Evolutionary conservation across 1,140 invertebrate genomes (phyloP), one percentile per base, ranked within the genome.

Genomic region (Sitophilus oryzae): DNA sequence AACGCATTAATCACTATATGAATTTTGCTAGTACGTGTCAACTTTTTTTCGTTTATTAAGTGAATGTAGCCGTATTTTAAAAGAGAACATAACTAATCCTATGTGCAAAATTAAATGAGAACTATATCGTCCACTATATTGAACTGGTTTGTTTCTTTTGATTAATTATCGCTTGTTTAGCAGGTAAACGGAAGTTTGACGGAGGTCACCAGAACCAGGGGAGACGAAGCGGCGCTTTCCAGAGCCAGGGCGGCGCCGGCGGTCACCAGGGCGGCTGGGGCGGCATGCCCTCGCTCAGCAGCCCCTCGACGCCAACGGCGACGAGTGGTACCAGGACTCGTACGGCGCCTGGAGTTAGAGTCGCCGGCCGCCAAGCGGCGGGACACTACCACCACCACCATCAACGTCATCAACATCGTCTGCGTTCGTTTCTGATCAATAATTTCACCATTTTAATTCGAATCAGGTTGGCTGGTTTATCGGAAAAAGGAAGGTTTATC

Each of bases 121-220:
- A n/a, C n/a, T n/a, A n/a, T n/a, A n/a, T n/a, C n/a, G n/a, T n/a
- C n/a, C n/a, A n/a, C n/a, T n/a, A n/a, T n/a, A n/a, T n/a, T n/a
- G n/a, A n/a, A n/a, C n/a, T n/a, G n/a, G n/a, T n/a, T n/a, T n/a
- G n/a, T n/a, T n/a, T n/a, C n/a, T n/a, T n/a, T n/a, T n/a, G n/a
- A n/a, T n/a, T n/a, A n/a, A n/a, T n/a, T n/a, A n/a, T n/a, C n/a
- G n/a, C 34, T 58, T 47, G 58, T 57, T 55, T 42, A 64, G 62
- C 62, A 88, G 91, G 90, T 90, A 95, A 94, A 85, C 88, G 91
- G 81, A 94, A 93, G 82, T 90, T 90, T 80, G 91, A 93, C 80
- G 89, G 88, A 81, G 89, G 88, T 83, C 87, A 93, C 84, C 89
- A 92, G 86, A 91, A 89, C 84, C 88, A 89, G 83, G 89, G 89